Evolutionary conservation across 2,797 vertebrate species (phyloP), one percentile per base, ranked within the genome.

Genomic region (Psittacula echo): DNA sequence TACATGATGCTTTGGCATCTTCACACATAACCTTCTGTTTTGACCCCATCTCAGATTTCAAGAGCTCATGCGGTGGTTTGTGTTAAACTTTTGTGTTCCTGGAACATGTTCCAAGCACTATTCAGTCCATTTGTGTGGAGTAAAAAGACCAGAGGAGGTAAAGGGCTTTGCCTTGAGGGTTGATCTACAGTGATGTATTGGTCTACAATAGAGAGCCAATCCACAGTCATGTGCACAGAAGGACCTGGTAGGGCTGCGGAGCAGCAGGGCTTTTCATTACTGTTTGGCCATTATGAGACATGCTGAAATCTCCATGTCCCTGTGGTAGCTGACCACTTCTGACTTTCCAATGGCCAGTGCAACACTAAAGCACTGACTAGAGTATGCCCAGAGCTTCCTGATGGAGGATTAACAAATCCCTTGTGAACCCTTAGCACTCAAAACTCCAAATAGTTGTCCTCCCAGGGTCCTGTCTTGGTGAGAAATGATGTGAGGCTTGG

Each of bases 41-140:
- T 54, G 41, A 48, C 37, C 22, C 5, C 13, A 61, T 48, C 41
- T 64, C 42, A 50, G 13, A 37, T 62, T 74, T 68, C 70, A 75
- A 64, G 54, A 70, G 21, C 14, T 64, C 44, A 30, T 24, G 48
- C 1, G 2, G 23, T 44, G 42, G 32, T 70, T 80, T 50, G 68
- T 1, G 1, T 79, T 61, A 73, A 67, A 4, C 15, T 21, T 32
- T 72, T 79, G 26, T 0, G 0, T n/a, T 67, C 30, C 47, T 61
- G 47, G 27, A 42, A 29, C 22, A 8, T 22, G 20, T 67, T 73
- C 53, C 53, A 41, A 66, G 47, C 61, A 32, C 9, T 48, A 14
- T 12, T 64, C 14, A 8, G 39, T 41, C 47, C 30, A 11, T 70
- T 56, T 37, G 26, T 6, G 27, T 12, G n/a, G 44, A 71, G 16